Evolutionary conservation across 1,140 invertebrate genomes (phyloP).

Genomic region (Megalonaias nervosa): DNA sequence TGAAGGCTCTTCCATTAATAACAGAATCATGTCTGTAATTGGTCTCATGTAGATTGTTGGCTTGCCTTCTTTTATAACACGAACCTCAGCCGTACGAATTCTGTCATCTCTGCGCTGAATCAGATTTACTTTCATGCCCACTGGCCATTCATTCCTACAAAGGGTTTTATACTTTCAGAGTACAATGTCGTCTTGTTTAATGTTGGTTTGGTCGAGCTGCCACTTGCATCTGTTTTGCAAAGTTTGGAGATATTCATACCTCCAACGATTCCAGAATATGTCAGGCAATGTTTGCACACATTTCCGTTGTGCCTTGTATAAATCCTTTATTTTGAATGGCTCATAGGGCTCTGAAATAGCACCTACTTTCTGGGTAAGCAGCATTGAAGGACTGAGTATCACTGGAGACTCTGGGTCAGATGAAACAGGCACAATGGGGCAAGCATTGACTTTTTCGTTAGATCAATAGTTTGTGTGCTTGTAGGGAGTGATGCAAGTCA

Average conservation of each 20-base stretch:
- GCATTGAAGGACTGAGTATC: slow-evolving; percentile 36
- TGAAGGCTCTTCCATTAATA: too few relatives aligned
- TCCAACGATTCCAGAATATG: slow-evolving; percentile 36
- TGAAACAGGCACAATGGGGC: slow-evolving; percentile 40
- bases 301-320: slow-evolving; percentile 39
- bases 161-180: slow-evolving; percentile 13
- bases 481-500: too few relatives aligned
- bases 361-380: slow-evolving; percentile 36
- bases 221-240: slow-evolving; percentile 35
- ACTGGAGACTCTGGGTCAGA: slow-evolving; percentile 39
- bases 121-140: background rate
- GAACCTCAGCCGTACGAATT: slow-evolving; percentile 16
- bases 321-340: slow-evolving; percentile 21
- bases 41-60: slow-evolving; percentile 3
- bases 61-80: slow-evolving; percentile 10
- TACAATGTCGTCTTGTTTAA: slow-evolving; percentile 32
- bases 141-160: slow-evolving; percentile 9
- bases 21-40: slow-evolving; percentile 3
- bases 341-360: background rate
- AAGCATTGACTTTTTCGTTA: slow-evolving; percentile 17
- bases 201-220: background rate
- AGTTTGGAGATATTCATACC: slow-evolving; percentile 21
- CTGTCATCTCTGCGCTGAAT: slow-evolving; percentile 1
- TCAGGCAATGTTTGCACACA: slow-evolving; percentile 33
- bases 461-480: too few relatives aligned